phyloP scores from a whole-genome alignment of 2,888 invertebrate genomes.

The Tipula vernalis region DNA sequence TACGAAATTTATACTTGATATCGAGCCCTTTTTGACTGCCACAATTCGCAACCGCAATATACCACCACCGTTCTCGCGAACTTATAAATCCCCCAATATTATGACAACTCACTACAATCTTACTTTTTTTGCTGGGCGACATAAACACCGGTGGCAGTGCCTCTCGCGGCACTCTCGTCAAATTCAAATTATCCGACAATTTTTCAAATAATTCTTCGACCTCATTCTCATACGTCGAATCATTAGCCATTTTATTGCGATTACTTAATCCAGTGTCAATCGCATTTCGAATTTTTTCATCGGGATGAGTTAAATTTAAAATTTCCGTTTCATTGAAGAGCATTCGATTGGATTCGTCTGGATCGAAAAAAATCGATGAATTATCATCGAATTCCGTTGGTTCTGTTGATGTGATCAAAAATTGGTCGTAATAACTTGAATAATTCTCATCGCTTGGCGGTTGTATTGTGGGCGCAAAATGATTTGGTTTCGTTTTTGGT shows the following conservation, averaged over 20 bases:
- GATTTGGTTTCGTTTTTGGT: background rate
- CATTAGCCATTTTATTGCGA: conserved; percentile 21
- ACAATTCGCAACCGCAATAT: conserved; percentile 74
- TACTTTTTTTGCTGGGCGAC: background rate
- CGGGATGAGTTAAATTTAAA: background rate
- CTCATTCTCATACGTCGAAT: conserved; percentile 35
- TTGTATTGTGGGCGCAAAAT: background rate
- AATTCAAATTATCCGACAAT: conserved; percentile 18
- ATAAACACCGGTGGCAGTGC: conserved; percentile 19
- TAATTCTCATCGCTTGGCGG: conserved; percentile 17
- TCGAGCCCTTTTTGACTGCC: conserved; percentile 61
- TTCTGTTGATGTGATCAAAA: conserved; percentile 35
- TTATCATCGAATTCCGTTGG: conserved; percentile 15
- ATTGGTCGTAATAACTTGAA: conserved; percentile 38
- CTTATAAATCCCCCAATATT: conserved; percentile 63
- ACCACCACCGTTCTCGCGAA: conserved; percentile 88
- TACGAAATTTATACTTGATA: conserved; percentile 63
- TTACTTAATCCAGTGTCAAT: conserved; percentile 4
- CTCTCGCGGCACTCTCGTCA: conserved; percentile 18
- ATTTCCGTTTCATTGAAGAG: conserved; percentile 9
- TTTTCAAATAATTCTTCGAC: conserved; percentile 39
- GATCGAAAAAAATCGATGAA: conserved; percentile 16
- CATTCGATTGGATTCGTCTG: conserved; percentile 10
- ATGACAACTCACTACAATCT: conserved; percentile 43
- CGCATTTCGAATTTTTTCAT: conserved; percentile 16